phyloP scores from a whole-genome alignment of 1,140 invertebrate genomes.

The Musca domestica region DNA sequence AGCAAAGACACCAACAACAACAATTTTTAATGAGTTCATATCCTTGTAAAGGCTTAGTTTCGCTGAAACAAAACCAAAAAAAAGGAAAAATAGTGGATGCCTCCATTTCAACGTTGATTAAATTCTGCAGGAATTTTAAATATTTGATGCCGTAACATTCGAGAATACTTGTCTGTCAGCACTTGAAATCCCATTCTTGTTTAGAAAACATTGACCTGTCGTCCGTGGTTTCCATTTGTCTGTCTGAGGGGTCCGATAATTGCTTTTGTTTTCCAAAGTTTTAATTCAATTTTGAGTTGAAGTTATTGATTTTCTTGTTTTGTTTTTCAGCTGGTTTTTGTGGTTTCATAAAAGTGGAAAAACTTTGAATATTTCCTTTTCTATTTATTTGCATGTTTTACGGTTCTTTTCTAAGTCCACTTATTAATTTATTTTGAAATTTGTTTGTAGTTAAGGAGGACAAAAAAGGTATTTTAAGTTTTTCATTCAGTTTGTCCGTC shows the following conservation, averaged over 20 bases:
- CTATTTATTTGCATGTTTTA: too few relatives aligned
- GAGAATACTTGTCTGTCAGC: too few relatives aligned
- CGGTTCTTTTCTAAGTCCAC: not conserved
- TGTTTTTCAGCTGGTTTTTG: not conserved
- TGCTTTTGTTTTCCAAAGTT: not conserved
- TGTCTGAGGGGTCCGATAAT: too few relatives aligned
- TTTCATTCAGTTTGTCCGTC: not conserved
- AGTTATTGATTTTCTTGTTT: slow-evolving; percentile 1
- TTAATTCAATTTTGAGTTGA: slow-evolving; percentile 2
- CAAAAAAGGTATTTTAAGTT: not conserved
- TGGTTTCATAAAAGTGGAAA: not conserved
- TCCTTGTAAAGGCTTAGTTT: too few relatives aligned
- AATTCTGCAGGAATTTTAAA: not conserved
- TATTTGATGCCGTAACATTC: not conserved
- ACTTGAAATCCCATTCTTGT: too few relatives aligned
- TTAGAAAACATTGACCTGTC: slow-evolving; percentile 3
- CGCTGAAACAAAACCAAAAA: not conserved
- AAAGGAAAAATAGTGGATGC: not conserved
- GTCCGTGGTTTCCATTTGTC: too few relatives aligned
- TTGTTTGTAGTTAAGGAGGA: too few relatives aligned
- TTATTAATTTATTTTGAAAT: not conserved
- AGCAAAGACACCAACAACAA: not conserved
- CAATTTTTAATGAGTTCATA: too few relatives aligned
- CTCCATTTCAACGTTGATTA: not conserved
- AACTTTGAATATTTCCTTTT: too few relatives aligned